Base-by-base conservation (phyloP, 2,888 invertebrate species). In the Aspidiotus rigidus region DNA sequence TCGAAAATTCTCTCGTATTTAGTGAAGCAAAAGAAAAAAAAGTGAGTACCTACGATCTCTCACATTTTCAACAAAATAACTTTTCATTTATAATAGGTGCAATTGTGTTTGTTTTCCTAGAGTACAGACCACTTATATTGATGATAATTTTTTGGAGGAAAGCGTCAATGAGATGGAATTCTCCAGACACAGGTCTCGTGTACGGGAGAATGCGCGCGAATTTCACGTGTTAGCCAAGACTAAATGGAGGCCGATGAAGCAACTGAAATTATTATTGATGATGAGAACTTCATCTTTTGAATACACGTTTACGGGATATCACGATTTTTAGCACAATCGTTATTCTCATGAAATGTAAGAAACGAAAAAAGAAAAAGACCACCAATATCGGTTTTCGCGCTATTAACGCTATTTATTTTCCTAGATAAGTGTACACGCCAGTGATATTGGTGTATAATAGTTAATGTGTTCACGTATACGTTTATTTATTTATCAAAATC, bases 271-370 rank as follows among this genome's bases (percentile, higher is more conserved):
- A 6, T n/a, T 49, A n/a, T 49, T 49, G 49, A 49, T 49, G 49
- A 49, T n/a, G 49, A 49, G 49, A n/a, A 28, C 49, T n/a, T 11
- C 49, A 49, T 49, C 11, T 28, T 28, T 28, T 28, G 28, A 28
- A 28, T 28, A 49, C 3, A 49, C n/a, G 49, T 49, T n/a, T 2
- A 2, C 49, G 49, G 39, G 2, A 39, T 39, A 39, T 59, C 17
- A 39, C 59, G 39, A 28, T 9, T 39, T 13, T 59, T 59, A 59
- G 59, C 59, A 59, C 10, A 10, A 39, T 59, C 28, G 28, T 39
- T 17, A 28, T 39, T 28, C 28, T 28, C 17, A 59, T 59, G 59
- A 59, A 17, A 59, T 59, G 17, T 59, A 59, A 59, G 59, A 59
- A 59, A 59, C 17, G 39, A 13, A 28, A 59, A 11, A 10, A 15